Base-by-base conservation (phyloP, 2,888 invertebrate species). In the Dione juno region DNA sequence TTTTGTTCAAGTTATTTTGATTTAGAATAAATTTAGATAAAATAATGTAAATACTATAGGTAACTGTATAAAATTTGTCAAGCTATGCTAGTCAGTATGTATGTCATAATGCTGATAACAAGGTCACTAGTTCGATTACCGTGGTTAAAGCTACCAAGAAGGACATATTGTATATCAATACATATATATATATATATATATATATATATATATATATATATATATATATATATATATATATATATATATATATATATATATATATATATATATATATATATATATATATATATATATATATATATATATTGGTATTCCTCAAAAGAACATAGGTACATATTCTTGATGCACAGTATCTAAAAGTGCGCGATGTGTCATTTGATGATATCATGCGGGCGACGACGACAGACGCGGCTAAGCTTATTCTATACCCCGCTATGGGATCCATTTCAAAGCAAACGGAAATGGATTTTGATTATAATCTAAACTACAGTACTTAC, bases 371-470 rank as follows among this genome's bases (percentile, higher is more conserved):
- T 79, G 80, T 81, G 82, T 79, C 79, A 79, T 72, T 48, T 75
- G 80, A 80, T 82, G 82, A 82, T 79, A 81, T 82, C 82, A 81
- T 80, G 65, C 53, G 50, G 48, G 37, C 35, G 37, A 37, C 76
- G 52, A n/a, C 69, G 79, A 66, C 76, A 75, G 77, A 77, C 76
- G 75, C 74, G 64, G 48, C 40, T 21, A 66, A 58, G 74, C 72
- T 74, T 68, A 74, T 75, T 71, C 53, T 52, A 69, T 59, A 45
- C 53, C 65, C 70, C 68, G 37, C 57, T 57, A 40, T 40, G 57
- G 57, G 11, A 13, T 21, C 5, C 11, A 59, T 19, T 41, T 67
- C 16, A 19, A 67, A 61, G 50, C 52, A 50, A 59, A 61, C 59
- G 43, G 43, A 61, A 61, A 61, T 43, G 10, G n/a, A 10, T 43